Evolutionary conservation across 1,140 invertebrate genomes (phyloP), one percentile per base, ranked within the genome.

Genomic region (Drosophila tsacasi): DNA sequence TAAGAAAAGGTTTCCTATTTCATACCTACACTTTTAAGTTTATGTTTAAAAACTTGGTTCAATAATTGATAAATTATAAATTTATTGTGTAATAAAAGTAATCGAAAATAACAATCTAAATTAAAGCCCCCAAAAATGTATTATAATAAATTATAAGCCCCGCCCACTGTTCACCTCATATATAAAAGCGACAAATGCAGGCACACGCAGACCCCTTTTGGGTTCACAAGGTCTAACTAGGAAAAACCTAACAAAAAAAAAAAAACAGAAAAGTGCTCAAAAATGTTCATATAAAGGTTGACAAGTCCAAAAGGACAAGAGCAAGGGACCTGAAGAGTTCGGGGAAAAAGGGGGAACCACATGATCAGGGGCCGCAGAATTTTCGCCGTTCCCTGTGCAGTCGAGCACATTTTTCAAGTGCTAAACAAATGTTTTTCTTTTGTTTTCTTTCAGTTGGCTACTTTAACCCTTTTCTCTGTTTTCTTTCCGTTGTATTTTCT

Each of bases 401-500:
- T 74, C 44, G 68, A 80, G 67, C 76, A 80, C 78, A 80, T 80
- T 80, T 80, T 80, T 80, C 77, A 79, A 80, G 76, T 79, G 68
- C 50, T 79, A 74, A 80, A 74, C 76, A 79, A 80, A 77, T 77
- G 65, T 71, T 77, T 77, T 77, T 17, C 55, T 73, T 71, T 73
- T 71, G 50, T 59, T 64, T 55, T 76, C 39, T 15, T 76, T 68
- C 42, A 57, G 30, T 30, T 68, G 49, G 49, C 58, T 67, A 44
- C 42, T 60, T 66, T 59, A 30, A 55, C 60, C 68, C 40, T 44
- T 73, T 62, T 63, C 21, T 40, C 21, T 42, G 40, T 37, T 39
- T 63, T 23, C 39, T 23, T 39, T 50, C 35, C 17, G 39, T 23
- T 52, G 42, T 37, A 39, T 40, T 74, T 54, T n/a, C 5, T 12